Percentiles rank a stretch among this genome's conserved stretches.
phyloP scores from a whole-genome alignment of 2,888 invertebrate species.

The Hypena proboscidalis region DNA sequence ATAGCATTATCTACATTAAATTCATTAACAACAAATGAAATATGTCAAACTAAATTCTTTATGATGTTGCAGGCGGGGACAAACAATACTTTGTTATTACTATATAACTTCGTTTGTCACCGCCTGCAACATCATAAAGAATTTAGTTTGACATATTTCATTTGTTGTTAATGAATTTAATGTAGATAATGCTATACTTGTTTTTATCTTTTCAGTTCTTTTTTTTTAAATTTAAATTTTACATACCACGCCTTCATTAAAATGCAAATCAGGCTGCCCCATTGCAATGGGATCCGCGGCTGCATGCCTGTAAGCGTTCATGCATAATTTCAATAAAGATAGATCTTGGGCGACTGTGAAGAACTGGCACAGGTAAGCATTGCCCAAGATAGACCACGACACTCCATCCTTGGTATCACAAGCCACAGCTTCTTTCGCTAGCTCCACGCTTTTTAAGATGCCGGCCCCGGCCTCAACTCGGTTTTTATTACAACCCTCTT shows the following conservation, averaged over 20 bases:
- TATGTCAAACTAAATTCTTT: too few relatives aligned
- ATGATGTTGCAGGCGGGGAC: too few relatives aligned
- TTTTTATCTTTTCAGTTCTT: too few relatives aligned
- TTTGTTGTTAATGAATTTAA: too few relatives aligned
- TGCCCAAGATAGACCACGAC: constrained; percentile 94
- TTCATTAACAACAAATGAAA: too few relatives aligned
- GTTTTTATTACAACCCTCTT: constrained; percentile 77
- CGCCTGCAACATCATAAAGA: too few relatives aligned
- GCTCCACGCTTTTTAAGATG: constrained; percentile 89
- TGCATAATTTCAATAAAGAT: constrained; percentile 88
- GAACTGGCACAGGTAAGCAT: constrained; percentile 93
- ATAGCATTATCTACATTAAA: too few relatives aligned
- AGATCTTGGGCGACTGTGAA: constrained; percentile 91
- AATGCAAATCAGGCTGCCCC: constrained; percentile 92
- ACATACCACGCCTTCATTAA: constrained; percentile 93
- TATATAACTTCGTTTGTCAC: too few relatives aligned
- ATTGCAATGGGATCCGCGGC: constrained; percentile 88
- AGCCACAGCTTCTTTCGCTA: constrained; percentile 93
- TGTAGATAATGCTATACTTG: too few relatives aligned
- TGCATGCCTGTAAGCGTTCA: constrained; percentile 93
- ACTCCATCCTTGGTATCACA: constrained; percentile 91
- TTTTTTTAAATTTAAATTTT: too few relatives aligned
- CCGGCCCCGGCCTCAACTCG: constrained; percentile 84
- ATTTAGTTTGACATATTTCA: too few relatives aligned
- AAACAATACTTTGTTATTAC: too few relatives aligned